Conservation (phyloP, 2,888 invertebrate species). For the Mimumesa dahlbomi region DNA sequence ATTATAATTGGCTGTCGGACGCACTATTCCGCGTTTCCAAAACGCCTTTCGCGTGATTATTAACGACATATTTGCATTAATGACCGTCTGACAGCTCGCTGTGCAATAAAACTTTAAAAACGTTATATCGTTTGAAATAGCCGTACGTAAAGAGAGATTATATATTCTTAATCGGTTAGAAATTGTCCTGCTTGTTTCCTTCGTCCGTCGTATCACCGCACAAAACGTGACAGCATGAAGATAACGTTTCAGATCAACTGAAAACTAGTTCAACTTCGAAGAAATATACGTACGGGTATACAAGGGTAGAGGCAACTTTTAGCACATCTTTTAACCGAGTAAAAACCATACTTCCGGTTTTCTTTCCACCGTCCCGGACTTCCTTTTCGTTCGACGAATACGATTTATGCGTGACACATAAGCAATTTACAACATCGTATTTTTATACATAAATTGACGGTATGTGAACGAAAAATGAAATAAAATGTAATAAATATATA, state of each 20-base stretch:
- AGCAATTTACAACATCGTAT: conserved; percentile 53
- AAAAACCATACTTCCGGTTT: conserved; percentile 22
- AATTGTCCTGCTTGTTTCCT: too few relatives aligned
- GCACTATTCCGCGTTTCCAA: conserved; percentile 42
- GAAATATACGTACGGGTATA: conserved; percentile 26
- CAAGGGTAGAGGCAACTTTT: conserved; percentile 28
- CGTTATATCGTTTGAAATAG: too few relatives aligned
- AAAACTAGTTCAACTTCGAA: conserved; percentile 50
- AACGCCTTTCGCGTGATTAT: conserved; percentile 18
- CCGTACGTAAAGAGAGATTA: too few relatives aligned
- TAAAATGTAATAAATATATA: too few relatives aligned
- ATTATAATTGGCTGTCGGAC: conserved; percentile 62
- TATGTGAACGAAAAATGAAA: conserved; percentile 1
- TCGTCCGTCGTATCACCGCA: too few relatives aligned
- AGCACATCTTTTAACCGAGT: conserved; percentile 23
- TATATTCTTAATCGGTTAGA: too few relatives aligned
- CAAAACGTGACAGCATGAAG: not conserved
- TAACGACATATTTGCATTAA: too few relatives aligned
- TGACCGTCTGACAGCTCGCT: too few relatives aligned
- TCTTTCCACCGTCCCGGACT: conserved; percentile 8
- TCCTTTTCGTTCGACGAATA: conserved; percentile 19
- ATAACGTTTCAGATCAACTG: conserved; percentile 46
- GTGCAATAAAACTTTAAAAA: too few relatives aligned
- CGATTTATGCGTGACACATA: conserved; percentile 57
- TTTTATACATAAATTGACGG: too few relatives aligned